These are phyloP conservation scores for Tanytarsus gracilentus DNA, from an alignment of 2,888 invertebrate genomes.

Conservation along the genomic window DNA sequence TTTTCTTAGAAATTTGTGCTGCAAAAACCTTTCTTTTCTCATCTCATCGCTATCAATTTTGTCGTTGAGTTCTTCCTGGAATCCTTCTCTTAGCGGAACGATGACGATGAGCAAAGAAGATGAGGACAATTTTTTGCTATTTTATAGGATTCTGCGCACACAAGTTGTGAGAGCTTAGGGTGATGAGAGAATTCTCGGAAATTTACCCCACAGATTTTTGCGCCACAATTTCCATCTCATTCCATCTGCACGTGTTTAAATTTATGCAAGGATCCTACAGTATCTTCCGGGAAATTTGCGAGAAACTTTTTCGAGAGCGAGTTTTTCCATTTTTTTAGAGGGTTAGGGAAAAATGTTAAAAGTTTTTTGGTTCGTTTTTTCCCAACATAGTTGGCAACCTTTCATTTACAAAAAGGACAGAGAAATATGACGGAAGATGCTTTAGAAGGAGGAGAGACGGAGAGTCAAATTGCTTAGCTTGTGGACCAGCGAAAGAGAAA, in stretches of 20 bases:
- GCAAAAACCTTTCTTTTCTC: no score
- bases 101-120: background rate
- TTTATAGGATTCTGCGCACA: slow-evolving; percentile 16
- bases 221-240: background rate
- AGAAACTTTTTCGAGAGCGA: background rate
- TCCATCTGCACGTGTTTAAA: slow-evolving; percentile 6
- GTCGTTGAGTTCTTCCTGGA: no score
- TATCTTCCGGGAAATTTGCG: slow-evolving; percentile 4
- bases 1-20: no score
- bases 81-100: background rate
- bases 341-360: background rate
- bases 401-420: background rate
- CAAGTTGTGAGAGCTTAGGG: background rate
- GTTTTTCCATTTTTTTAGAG: no score
- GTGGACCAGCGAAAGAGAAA: no score
- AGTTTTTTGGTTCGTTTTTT: no score
- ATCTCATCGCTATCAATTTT: no score
- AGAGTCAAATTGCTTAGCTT: no score
- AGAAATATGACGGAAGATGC: background rate
- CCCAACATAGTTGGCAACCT: no score
- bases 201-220: background rate
- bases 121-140: no score
- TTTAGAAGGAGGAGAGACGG: background rate
- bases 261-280: slow-evolving; percentile 1
- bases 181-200: background rate